Conservation (phyloP, 2,113 vertebrate genomes). For the Gorsachius goisagi region DNA sequence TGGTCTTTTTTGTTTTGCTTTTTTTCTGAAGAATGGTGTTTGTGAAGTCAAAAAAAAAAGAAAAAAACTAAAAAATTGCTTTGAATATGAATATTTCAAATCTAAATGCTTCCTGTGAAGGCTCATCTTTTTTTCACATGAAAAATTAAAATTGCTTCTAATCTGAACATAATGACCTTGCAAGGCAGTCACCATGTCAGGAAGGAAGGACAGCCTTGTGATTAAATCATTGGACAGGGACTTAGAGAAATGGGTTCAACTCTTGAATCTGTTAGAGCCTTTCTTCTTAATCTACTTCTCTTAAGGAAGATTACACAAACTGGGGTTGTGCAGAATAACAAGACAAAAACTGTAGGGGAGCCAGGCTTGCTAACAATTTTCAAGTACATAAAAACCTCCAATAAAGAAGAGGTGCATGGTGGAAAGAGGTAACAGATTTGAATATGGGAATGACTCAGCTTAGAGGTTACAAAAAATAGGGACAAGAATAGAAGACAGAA, state of each 20-base stretch:
- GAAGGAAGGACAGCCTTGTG: neutral
- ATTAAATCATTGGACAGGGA: neutral
- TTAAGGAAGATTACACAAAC: neutral
- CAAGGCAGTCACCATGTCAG: neutral
- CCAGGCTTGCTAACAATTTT: neutral
- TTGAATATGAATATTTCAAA: too few species aligned
- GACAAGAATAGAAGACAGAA: neutral
- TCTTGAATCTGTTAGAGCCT: neutral
- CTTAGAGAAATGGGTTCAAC: neutral
- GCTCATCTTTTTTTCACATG: neutral
- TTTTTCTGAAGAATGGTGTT: neutral
- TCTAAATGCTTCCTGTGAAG: neutral
- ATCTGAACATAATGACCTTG: neutral
- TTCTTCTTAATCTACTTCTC: neutral
- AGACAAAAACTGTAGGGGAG: neutral
- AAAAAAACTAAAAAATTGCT: neutral
- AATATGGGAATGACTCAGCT: neutral
- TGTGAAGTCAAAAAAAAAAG: neutral
- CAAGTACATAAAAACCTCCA: neutral
- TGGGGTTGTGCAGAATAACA: neutral
- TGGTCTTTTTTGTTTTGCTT: neutral
- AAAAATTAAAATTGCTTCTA: neutral
- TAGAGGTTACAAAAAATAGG: neutral
- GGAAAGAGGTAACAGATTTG: neutral
- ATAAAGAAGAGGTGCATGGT: neutral